Evolutionary conservation across 2,888 invertebrate species (phyloP), one percentile per base, ranked within the genome.

Genomic region (Gonocerus acuteangulatus): DNA sequence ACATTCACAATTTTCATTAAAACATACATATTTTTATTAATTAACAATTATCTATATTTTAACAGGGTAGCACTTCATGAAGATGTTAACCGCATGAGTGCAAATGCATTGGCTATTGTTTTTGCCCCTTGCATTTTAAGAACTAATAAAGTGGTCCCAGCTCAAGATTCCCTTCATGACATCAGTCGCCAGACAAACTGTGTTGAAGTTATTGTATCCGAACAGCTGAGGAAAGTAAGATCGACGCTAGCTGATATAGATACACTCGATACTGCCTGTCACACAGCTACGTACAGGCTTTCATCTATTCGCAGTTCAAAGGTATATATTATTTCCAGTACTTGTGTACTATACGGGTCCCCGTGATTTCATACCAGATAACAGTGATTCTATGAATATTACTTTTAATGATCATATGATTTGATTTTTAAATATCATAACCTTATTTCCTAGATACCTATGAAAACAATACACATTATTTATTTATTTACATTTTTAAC

Each of bases 101-200:
- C 93, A 0, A 88, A 89, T 71, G 89, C 91, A 57, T 76, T 95
- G 68, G 92, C 95, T 56, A 93, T 95, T 69, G 92, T 95, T 67
- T 95, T 95, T 77, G 94, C 94, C 45, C 95, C 95, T 49, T 95
- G 95, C 75, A 88, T 95, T 64, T 78, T 95, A 67, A 81, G 94
- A 70, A 90, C 93, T 66, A 89, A 89, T 75, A 86, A 90, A 73
- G 77, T 84, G 65, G 82, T 92, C 68, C 91, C 91, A 48, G 95
- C 94, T 56, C 94, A 95, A 76, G 92, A 91, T 74, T 89, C 92
- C 71, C 79, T 95, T 67, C 86, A 86, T 71, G 93, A 95, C 75
- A 92, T 95, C 71, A 84, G 88, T 69, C 83, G 88, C 54, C 93
- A 93, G 75, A 93, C 92, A 54, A 81, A 85, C 76, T 91, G 92